Base-by-base conservation (phyloP, 2,797 vertebrate species). In the Epinephelus coioides region DNA sequence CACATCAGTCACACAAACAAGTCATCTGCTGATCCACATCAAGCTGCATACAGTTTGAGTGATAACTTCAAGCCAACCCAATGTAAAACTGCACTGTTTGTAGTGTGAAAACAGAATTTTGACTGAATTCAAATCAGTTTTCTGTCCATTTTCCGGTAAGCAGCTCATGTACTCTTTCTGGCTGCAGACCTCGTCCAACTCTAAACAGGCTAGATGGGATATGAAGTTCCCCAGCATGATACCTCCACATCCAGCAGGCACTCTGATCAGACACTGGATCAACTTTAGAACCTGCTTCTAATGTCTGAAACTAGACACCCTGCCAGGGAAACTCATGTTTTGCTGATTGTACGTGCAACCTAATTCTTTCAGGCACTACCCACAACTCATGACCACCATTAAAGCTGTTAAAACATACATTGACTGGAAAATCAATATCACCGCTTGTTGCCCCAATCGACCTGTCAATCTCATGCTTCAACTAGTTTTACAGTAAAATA, bases 1-100 rank as follows among this genome's bases (percentile, higher is more conserved):
- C 67, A 27, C 79, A 79, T 85, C 86, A 81, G 81, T 78, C 82
- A 50, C 66, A 79, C 49, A 34, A 27, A 61, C 53, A 3, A 61
- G 61, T 76, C 81, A 80, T 78, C 77, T 54, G 40, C 30, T 19
- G 49, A 77, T 78, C 73, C 49, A 54, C 70, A 72, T 68, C 68
- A 66, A 56, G 73, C 69, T 71, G 43, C 47, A 13, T 11, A 9
- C 47, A 61, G 44, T 30, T 10, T 40, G 60, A 71, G 72, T 69
- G 76, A 75, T 53, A 76, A 30, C 19, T 47, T 44, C 6, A 25
- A 43, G 27, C n/a, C 68, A 30, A 43, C 17, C 30, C 54, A 10
- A 15, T 30, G 63, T 34, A 19, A 10, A 75, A 66, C 18, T 14
- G 13, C 12, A 7, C 4, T 51, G 75, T 60, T 44, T 67, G 40